Evolutionary conservation across 1,140 invertebrate genomes (phyloP), one percentile per base, ranked within the genome.

Genomic region (Microplitis demolitor): DNA sequence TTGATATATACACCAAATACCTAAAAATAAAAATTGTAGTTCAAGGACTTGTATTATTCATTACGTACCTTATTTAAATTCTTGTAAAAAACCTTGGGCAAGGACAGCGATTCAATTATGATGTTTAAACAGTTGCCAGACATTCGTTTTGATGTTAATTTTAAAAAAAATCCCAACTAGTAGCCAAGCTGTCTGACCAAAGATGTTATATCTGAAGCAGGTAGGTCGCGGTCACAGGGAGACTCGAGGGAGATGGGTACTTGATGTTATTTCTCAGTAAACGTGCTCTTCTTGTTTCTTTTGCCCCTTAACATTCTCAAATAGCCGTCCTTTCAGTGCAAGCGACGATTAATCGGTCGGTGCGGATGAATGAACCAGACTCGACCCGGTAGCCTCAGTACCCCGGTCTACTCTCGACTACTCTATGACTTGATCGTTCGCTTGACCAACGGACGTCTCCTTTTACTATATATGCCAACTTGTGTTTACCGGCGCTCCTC

Each of bases 301-400:
- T 45, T 45, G 11, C 11, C 39, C 6, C 24, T 62, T 9, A 64
- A 34, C 60, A 64, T 71, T 61, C 33, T 37, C 45, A 61, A 71
- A 71, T 35, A 39, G 35, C 50, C 58, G 51, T 62, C 31, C 45
- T 64, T 31, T 13, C 34, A 61, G 45, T 64, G 14, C 31, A 62
- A 35, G 34, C 62, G 37, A 64, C 62, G 62, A 64, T 64, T 64
- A 64, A 64, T 64, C 39, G 62, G 37, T 50, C 62, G 9, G 62
- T 64, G 61, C 39, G 60, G 50, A 71, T 71, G 69, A 71, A 71
- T 71, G 69, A 71, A 71, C 69, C 69, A 71, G 69, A 71, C 68
- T 60, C 62, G 69, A 71, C 69, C 69, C 16, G 45, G 62, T 64
- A 56, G 50, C 69, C 69, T 71, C 69, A 14, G 62, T 51, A 45